Evolutionary conservation across 2,888 invertebrate genomes (phyloP), one percentile per base, ranked within the genome.

Genomic region (Aporophyla nigra): DNA sequence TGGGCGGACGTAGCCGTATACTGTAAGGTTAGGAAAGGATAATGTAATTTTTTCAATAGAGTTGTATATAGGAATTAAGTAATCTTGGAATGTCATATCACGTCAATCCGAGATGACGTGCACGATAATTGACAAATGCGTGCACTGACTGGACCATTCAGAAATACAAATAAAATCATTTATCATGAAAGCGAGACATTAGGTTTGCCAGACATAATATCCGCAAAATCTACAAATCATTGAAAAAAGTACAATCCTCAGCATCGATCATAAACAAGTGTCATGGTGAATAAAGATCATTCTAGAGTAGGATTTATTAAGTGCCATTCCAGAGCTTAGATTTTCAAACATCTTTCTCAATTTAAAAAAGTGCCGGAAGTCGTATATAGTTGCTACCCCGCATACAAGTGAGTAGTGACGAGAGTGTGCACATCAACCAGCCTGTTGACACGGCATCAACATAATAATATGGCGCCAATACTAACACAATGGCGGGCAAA

Each of bases 1-100:
- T 0, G 93, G 93, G 0, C 96, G 94, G 19, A 90, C 92, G 91
- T 95, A 96, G 69, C 96, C 94, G 19, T 91, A 88, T 49, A 94
- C 96, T 96, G 92, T 19, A 69, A 33, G 27, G 51, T 19, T 16
- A 14, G 5, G 56, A 54, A 59, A 9, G 2, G 10, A 63, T 62
- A 21, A 33, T 53, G n/a, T 53, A 59, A 76, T 54, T 70, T 27
- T n/a, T 3, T 33, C 33, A 33, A 33, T 33, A 33, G 33, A 33
- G 33, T 33, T 33, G 9, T 27, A 58, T 3, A 49, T n/a, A 1
- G n/a, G 10, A 43, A 43, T 19, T 7, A 24, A 7, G 56, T 19
- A 16, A 54, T 33, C 10, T 53, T 9, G 7, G n/a, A 2, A 54
- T n/a, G 9, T 40, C 33, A 33, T 33, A 1, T 33, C 1, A 33